Evolutionary conservation across 1,140 invertebrate species (phyloP).

Genomic region (Rhagoletis zephyria): DNA sequence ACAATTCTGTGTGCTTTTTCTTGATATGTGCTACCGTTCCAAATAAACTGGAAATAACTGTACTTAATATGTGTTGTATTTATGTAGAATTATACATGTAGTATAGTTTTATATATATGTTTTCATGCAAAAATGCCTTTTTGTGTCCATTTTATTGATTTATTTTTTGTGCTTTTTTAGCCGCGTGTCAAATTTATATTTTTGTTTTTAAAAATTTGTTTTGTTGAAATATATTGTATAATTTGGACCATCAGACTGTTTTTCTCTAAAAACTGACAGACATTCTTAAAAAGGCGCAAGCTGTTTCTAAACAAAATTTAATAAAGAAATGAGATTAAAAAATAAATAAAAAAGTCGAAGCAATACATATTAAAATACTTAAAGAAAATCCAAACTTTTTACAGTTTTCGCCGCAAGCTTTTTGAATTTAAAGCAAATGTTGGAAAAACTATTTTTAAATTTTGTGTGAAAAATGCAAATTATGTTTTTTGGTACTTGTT

Average conservation of each 20-base stretch:
- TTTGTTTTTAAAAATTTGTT: background rate
- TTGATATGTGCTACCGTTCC: conserved; percentile 12
- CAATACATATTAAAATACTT: background rate
- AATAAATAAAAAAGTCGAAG: background rate
- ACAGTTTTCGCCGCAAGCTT: background rate
- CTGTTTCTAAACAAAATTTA: conserved; percentile 3
- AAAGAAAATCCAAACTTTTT: background rate
- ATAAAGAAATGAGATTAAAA: background rate
- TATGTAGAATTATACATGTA: background rate
- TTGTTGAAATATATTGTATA: background rate
- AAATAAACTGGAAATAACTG: background rate
- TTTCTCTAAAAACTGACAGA: conserved; percentile 46
- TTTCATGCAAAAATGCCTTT: background rate
- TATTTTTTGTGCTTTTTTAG: background rate
- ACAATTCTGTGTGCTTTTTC: background rate
- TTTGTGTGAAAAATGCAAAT: background rate
- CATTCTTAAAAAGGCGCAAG: conserved; percentile 15
- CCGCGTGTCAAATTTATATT: background rate
- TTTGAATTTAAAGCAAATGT: background rate
- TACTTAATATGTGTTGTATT: background rate
- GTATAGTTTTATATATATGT: background rate
- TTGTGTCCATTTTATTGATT: background rate
- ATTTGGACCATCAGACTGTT: conserved; percentile 31
- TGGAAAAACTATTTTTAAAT: background rate
- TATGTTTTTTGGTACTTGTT: background rate